Percentiles rank a stretch among this genome's conserved stretches.
phyloP scores from a whole-genome alignment of 2,888 invertebrate genomes.

The Gibbula magus region DNA sequence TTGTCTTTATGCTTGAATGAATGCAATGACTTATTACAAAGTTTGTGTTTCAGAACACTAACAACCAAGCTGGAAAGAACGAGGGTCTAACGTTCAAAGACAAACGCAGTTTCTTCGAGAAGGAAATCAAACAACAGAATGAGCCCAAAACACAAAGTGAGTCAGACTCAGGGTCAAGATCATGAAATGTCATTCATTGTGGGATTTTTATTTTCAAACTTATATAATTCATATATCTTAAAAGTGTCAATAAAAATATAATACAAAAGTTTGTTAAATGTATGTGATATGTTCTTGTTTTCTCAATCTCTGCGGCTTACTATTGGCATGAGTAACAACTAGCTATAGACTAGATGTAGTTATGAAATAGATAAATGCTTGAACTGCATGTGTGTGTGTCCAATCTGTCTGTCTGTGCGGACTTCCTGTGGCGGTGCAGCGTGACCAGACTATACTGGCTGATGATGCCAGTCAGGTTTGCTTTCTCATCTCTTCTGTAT shows the following conservation, averaged over 20 bases:
- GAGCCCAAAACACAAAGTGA: constrained; percentile 30
- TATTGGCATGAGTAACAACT: too few relatives aligned
- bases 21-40: too few relatives aligned
- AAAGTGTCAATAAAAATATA: background rate
- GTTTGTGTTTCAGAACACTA: constrained; percentile 10
- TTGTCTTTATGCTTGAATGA: too few relatives aligned
- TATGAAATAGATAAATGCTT: too few relatives aligned
- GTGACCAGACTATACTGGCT: constrained; percentile 1
- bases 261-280: background rate
- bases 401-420: background rate
- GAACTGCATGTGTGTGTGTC: background rate
- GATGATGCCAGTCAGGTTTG: constrained; percentile 19
- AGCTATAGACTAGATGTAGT: too few relatives aligned
- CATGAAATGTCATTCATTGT: too few relatives aligned
- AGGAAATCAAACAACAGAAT: constrained; percentile 85
- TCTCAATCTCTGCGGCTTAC: background rate
- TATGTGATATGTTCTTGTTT: background rate
- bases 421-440: background rate
- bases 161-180: background rate
- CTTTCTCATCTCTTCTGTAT: background rate
- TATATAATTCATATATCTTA: too few relatives aligned
- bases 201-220: too few relatives aligned
- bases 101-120: constrained; percentile 95
- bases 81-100: constrained; percentile 87
- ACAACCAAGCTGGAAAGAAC: background rate